Conservation (phyloP, 2,113 vertebrate genomes). For the Microcebus tavaratra region DNA sequence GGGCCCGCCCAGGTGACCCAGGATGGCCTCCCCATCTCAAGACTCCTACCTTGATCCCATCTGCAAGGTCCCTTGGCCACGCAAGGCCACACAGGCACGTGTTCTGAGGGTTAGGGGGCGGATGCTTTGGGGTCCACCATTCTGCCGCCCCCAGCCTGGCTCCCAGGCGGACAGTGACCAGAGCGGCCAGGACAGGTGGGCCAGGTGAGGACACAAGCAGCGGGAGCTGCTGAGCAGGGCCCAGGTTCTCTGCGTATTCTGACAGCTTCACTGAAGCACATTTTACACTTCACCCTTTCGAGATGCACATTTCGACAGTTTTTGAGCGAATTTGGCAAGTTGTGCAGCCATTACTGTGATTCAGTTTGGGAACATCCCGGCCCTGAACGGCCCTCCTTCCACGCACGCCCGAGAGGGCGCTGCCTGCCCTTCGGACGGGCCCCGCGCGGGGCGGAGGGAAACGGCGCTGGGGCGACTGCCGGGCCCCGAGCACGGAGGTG, state of each 20-base stretch:
- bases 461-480: background rate
- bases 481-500: background rate
- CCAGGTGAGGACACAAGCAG: rapidly evolving
- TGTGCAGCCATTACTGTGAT: too few species aligned
- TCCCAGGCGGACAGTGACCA: rapidly evolving
- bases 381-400: background rate
- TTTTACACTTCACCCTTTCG: background rate
- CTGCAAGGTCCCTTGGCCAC: background rate
- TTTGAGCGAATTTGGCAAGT: background rate
- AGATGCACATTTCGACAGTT: background rate
- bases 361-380: too few species aligned
- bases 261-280: too few species aligned
- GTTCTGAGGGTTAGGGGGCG: background rate
- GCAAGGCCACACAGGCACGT: rapidly evolving
- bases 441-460: rapidly evolving
- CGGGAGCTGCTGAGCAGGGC: rapidly evolving
- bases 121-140: rapidly evolving
- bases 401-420: background rate
- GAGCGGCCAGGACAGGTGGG: too few species aligned
- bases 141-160: background rate
- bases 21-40: background rate
- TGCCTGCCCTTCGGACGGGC: background rate
- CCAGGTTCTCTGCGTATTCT: rapidly evolving
- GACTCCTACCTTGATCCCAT: too few species aligned
- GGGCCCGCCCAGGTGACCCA: too few species aligned